Evolutionary conservation across 2,797 vertebrate genomes (phyloP).

Genomic region (Oreortyx pictus): DNA sequence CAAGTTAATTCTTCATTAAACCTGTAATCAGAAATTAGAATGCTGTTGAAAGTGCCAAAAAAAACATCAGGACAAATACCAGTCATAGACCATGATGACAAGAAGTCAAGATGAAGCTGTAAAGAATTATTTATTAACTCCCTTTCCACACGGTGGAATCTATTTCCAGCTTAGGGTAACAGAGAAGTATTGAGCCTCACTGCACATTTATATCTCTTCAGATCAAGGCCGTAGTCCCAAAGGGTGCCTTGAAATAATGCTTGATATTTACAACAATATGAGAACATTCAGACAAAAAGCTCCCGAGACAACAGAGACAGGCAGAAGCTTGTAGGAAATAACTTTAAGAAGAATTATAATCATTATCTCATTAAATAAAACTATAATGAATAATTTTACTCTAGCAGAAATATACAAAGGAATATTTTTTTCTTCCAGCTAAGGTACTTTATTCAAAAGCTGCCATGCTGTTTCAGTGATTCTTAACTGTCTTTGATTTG

Average conservation of each 20-base stretch:
- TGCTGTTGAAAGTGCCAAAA: background rate
- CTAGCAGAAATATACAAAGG: background rate
- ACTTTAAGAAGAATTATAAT: background rate
- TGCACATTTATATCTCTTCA: background rate
- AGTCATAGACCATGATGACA: rapidly evolving
- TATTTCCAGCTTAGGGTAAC: background rate
- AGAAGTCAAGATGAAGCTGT: background rate
- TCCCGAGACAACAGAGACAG: background rate
- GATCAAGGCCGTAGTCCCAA: rapidly evolving
- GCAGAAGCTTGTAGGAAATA: background rate
- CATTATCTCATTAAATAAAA: background rate
- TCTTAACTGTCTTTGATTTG: background rate
- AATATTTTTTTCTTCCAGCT: background rate
- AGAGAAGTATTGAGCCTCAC: rapidly evolving
- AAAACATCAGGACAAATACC: rapidly evolving
- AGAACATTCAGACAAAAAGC: background rate
- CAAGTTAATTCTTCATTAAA: rapidly evolving
- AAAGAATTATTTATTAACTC: background rate
- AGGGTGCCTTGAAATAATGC: background rate
- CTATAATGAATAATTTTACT: background rate
- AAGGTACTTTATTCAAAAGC: background rate
- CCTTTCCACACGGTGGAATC: background rate
- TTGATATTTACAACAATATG: background rate
- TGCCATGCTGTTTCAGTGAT: background rate
- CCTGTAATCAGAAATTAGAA: background rate